Base-by-base conservation (phyloP, 2,888 invertebrate species). In the Tethea ocularis region DNA sequence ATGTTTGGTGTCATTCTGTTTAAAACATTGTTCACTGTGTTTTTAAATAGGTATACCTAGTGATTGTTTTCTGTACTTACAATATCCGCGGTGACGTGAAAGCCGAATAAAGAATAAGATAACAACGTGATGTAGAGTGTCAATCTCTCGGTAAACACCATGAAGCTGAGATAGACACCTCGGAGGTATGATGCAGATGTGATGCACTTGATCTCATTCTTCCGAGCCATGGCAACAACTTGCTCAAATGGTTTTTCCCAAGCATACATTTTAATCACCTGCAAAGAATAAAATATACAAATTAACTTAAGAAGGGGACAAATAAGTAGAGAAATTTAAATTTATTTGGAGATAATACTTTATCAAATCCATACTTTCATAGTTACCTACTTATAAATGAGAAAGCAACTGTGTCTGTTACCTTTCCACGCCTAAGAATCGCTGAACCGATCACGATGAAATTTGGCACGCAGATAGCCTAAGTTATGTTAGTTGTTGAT, bases 241-340 rank as follows among this genome's bases (percentile, higher is more conserved):
- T 96, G 94, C 62, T 96, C 96, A 80, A 99, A 98, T 0, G 98
- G 97, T 71, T 96, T 96, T 84, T 99, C 99, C 97, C 99, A 99
- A 3, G 98, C 97, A 82, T 98, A 99, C 98, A 99, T 98, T 94
- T 99, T 99, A 68, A 99, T 97, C 2, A 98, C 97, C 93, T 97
- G 90, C 77, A 94, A 70, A 62, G 51, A 60, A 56, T 54, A 33
- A 8, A 57, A 26, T 57, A 36, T 56, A 33, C 0, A 15, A 17
- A 33, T 1, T 2, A 15, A 3, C 1, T 1, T 15, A 13, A 36
- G 2, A 36, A 3, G 29, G 29, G 29, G 24, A 24, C 24, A 24
- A 24, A 24, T 4, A 24, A 4, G 2, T 24, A 6, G n/a, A n/a
- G n/a, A n/a, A n/a, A n/a, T n/a, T n/a, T n/a, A n/a, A n/a, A n/a